Percentiles rank a stretch among this genome's conserved stretches.
phyloP scores from a whole-genome alignment of 2,888 invertebrate species.

The Brenthis ino region DNA sequence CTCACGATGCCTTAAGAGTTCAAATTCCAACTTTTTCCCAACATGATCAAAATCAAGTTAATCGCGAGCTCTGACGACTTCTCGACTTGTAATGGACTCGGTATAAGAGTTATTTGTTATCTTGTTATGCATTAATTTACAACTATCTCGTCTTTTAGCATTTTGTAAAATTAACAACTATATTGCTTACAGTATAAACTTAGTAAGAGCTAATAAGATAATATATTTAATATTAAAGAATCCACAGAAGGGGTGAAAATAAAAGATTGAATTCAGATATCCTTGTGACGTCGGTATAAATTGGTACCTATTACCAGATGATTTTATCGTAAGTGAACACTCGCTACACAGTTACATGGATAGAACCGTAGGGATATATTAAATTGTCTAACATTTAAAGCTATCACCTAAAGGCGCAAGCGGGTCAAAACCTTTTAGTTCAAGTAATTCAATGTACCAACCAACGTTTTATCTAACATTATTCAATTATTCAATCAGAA shows the following conservation, averaged over 20 bases:
- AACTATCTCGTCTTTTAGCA: background rate
- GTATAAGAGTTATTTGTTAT: conserved; percentile 13
- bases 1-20: background rate
- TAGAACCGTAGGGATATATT: background rate
- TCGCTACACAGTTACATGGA: background rate
- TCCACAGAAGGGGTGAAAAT: too few species aligned
- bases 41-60: conserved; percentile 8
- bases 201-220: too few species aligned
- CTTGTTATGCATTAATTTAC: background rate
- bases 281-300: too few species aligned
- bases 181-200: background rate
- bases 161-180: background rate
- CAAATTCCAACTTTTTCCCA: background rate
- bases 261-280: too few species aligned
- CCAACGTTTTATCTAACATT: conserved; percentile 60
- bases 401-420: conserved; percentile 30
- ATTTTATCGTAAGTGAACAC: background rate
- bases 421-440: conserved; percentile 57
- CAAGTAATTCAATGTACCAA: conserved; percentile 63
- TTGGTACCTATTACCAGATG: too few species aligned
- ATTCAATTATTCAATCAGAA: conserved; percentile 66
- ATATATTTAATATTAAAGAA: too few species aligned
- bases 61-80: background rate
- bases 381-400: conserved; percentile 19
- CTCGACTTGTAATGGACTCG: background rate